Evolutionary conservation across 2,888 invertebrate species (phyloP), one percentile per base, ranked within the genome.

Genomic region (Phlogophora meticulosa): DNA sequence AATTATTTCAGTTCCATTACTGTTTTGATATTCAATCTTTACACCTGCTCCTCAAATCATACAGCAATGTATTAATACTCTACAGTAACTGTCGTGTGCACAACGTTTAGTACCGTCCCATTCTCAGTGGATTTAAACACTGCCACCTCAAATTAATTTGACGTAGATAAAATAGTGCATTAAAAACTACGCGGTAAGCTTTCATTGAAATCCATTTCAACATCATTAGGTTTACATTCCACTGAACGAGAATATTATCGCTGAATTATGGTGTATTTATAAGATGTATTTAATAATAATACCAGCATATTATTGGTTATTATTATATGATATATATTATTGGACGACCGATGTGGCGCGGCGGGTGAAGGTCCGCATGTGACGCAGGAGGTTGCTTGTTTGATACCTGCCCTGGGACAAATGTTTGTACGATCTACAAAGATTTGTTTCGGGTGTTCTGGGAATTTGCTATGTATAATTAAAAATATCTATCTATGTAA

Each of bases 121-220:
- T 52, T 56, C 36, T 58, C 58, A n/a, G 22, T 59, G 68, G 42
- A 67, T 73, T 72, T 51, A 67, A 58, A 36, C 38, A 59, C 42
- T 61, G 67, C 58, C 49, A 52, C 43, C 57, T 62, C 58, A 49
- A 58, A 67, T 76, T 78, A 68, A 61, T 34, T 43, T 62, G 58
- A 74, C 55, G 57, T 28, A 60, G 67, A 78, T 74, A 67, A 74
- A 76, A 62, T 45, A 49, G 45, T 64, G 53, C 52, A 55, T 64
- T 72, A 55, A 64, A 63, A 55, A 42, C 64, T 43, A 38, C 38
- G 34, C 56, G 24, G 55, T 59, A 65, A 64, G 43, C 73, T 59
- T 51, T 52, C 52, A 77, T 74, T 72, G 65, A 59, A 74, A 72
- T 72, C 56, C 48, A 36, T 78, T 78, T 60, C 32, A 56, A 43